Base-by-base conservation (phyloP, 2,888 invertebrate genomes). In the Gnatocerus cornutus region DNA sequence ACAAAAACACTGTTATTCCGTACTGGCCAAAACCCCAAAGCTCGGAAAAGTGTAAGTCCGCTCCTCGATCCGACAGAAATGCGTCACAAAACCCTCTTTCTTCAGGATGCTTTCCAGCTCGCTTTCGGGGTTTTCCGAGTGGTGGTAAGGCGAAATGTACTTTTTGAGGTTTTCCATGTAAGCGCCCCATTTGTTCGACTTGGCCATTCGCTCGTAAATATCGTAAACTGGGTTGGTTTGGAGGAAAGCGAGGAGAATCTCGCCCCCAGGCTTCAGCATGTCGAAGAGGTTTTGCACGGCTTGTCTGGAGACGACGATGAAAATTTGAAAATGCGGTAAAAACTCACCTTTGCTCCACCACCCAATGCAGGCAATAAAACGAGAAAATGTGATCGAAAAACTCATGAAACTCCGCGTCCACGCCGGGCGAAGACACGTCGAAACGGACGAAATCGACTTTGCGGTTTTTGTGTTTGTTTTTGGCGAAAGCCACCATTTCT, bases 331-430 rank as follows among this genome's bases (percentile, higher is more conserved):
- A 21, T 6, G n/a, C 2, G n/a, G 3, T 2, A 33, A 33, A 33
- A 33, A 75, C 88, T 85, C 86, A 92, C 92, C 89, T 87, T 82
- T 92, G 91, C 79, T 93, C 88, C 74, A 89, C 88, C 30, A 94
- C 89, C 94, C 94, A 94, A 78, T 94, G 93, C 2, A 95, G 85
- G 71, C 93, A 90, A 81, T 93, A 93, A 80, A 94, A 93, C 0
- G 94, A 94, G 59, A 93, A 89, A 0, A 89, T 88, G 78, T 93
- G 92, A 78, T 91, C 88, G 77, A 92, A 94, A 27, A 83, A 79
- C 58, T 84, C 86, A 10, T 83, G 77, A 48, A 88, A 77, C 14
- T 88, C 84, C 0, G 82, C 80, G 0, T 89, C 88, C 53, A 90
- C 72, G 16, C 85, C 80, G 0, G 85, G 82, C 0, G 87, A 83